These are phyloP conservation scores for Hemibagrus guttatus DNA, from an alignment of 2,797 vertebrate genomes.

Conservation along the genomic window DNA sequence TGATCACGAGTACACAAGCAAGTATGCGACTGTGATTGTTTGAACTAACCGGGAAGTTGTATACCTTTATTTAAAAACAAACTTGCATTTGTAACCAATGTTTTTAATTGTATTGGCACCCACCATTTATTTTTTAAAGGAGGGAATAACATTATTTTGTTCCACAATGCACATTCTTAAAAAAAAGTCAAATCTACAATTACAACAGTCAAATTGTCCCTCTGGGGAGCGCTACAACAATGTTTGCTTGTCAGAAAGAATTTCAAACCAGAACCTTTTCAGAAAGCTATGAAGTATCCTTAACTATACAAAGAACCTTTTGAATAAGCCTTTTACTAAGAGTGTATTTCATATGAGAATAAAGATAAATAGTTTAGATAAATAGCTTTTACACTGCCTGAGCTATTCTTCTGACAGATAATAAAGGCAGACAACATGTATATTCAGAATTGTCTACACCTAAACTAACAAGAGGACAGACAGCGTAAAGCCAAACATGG, in stretches of 20 bases:
- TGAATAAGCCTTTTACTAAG: not conserved
- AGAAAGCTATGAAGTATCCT: not conserved
- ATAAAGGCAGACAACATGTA: not conserved
- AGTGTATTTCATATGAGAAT: not conserved
- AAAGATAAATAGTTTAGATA: conserved; percentile 2
- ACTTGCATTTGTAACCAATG: not conserved
- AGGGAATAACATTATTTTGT: not conserved
- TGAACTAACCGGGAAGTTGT: not conserved
- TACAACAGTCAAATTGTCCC: not conserved
- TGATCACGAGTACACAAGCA: not conserved
- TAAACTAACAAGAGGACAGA: not conserved
- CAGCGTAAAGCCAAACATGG: not conserved
- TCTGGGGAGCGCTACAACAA: not conserved
- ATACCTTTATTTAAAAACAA: not conserved
- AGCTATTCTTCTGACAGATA: not conserved
- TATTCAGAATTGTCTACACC: not conserved
- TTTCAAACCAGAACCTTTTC: not conserved
- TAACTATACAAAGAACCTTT: not conserved
- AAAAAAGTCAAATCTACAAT: not conserved
- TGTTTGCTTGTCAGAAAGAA: not conserved
- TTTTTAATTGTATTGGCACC: not conserved
- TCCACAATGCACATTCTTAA: not conserved
- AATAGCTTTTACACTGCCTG: not conserved
- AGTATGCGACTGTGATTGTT: not conserved
- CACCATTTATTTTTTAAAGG: not conserved